Conservation (phyloP, 2,888 invertebrate species). For the Aradus depressus region DNA sequence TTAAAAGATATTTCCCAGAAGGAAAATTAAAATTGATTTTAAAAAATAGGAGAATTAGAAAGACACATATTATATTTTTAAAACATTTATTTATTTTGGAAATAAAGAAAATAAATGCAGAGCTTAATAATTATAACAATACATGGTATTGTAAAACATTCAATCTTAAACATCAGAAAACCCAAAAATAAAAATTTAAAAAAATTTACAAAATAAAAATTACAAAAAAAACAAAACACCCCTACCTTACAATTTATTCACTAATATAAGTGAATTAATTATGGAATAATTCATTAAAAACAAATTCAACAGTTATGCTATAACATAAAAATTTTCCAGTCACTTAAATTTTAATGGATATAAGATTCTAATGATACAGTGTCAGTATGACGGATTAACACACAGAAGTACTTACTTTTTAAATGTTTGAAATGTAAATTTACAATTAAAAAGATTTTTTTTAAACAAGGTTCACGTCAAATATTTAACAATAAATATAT, state of each 20-base stretch:
- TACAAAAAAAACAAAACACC: neutral
- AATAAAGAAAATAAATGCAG: slow-evolving; percentile 11
- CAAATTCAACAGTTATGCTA: neutral
- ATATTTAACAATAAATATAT: slow-evolving; percentile 9
- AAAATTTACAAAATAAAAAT: slow-evolving; percentile 11
- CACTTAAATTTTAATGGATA: slow-evolving; percentile 3
- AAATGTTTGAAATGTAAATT: neutral
- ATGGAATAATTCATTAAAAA: slow-evolving; percentile 4
- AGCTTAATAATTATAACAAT: slow-evolving; percentile 14
- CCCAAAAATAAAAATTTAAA: slow-evolving; percentile 7
- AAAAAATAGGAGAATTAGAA: no score
- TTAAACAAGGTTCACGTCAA: slow-evolving; percentile 4
- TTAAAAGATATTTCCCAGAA: slow-evolving; percentile 3
- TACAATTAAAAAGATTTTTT: slow-evolving; percentile 1
- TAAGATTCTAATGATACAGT: neutral
- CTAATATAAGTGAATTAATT: slow-evolving; percentile 12
- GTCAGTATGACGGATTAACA: slow-evolving; percentile 1
- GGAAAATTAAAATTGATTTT: slow-evolving; percentile 4
- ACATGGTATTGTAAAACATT: slow-evolving; percentile 8
- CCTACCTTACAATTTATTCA: slow-evolving; percentile 12
- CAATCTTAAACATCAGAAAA: slow-evolving; percentile 6
- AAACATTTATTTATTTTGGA: slow-evolving; percentile 10
- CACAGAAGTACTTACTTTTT: slow-evolving; percentile 1
- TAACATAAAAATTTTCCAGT: neutral
- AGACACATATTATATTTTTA: neutral